A percentile compares a stretch with the other conserved stretches of the same genome.
These are phyloP conservation scores for Dynastes hyllus DNA, from an alignment of 2,888 invertebrate genomes.

Conservation along the genomic window DNA sequence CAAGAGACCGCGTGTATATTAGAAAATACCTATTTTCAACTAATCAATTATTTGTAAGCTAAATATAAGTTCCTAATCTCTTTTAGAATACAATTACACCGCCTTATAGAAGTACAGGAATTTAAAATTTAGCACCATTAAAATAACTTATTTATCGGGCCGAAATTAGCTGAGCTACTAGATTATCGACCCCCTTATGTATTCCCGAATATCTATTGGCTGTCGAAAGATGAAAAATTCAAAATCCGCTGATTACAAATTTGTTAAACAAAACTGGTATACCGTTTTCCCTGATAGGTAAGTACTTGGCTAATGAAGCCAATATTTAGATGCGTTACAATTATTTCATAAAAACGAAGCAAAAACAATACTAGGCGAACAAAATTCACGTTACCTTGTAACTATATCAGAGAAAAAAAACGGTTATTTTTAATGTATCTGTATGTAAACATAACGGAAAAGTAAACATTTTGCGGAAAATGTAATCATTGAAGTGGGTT, in stretches of 20 bases:
- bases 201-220: constrained; percentile 93
- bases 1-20: too few species aligned
- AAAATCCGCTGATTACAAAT: constrained; percentile 81
- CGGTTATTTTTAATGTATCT: too few species aligned
- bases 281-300: constrained; percentile 77
- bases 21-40: too few species aligned
- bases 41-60: neutral
- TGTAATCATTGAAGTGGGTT: too few species aligned
- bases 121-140: constrained; percentile 72
- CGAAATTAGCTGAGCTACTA: constrained; percentile 87
- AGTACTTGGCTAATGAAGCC: constrained; percentile 56
- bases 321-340: too few species aligned
- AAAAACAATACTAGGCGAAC: too few species aligned
- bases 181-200: constrained; percentile 90
- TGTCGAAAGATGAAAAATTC: constrained; percentile 90
- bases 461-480: too few species aligned
- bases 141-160: constrained; percentile 83
- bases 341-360: too few species aligned
- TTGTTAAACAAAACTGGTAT: constrained; percentile 81
- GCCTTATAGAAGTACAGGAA: constrained; percentile 48
- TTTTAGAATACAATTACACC: constrained; percentile 53
- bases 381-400: too few species aligned
- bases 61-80: constrained; percentile 31
- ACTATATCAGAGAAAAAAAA: too few species aligned
- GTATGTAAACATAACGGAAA: too few species aligned